Percentiles rank a stretch among this genome's conserved stretches.
Conservation (phyloP, 1,140 invertebrate species). For the Limonius californicus region DNA sequence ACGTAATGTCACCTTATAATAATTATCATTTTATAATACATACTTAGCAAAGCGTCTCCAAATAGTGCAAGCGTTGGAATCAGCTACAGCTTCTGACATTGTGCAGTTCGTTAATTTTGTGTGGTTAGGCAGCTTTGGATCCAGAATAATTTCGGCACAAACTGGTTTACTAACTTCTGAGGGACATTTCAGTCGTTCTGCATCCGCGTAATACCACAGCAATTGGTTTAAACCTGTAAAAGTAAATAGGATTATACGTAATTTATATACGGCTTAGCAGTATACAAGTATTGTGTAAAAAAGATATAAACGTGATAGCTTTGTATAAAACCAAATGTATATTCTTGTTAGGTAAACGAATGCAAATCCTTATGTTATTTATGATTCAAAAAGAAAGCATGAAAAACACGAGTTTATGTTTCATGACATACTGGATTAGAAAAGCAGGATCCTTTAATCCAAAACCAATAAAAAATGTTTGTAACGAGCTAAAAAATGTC, state of each 20-base stretch:
- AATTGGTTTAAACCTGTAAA: conserved; percentile 58
- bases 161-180: conserved; percentile 47
- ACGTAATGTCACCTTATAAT: too few species aligned
- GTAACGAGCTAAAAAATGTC: too few species aligned
- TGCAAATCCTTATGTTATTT: too few species aligned
- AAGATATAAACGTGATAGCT: too few species aligned
- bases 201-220: conserved; percentile 94
- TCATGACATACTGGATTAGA: too few species aligned
- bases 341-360: too few species aligned
- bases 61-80: conserved; percentile 82
- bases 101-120: conserved; percentile 44
- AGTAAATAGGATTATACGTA: too few species aligned
- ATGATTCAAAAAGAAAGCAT: too few species aligned
- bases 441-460: too few species aligned
- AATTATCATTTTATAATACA: conserved; percentile 42
- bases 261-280: not conserved
- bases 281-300: not conserved
- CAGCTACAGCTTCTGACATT: conserved; percentile 51
- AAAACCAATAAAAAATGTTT: too few species aligned
- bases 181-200: conserved; percentile 80
- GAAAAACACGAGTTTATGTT: too few species aligned
- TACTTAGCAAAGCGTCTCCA: conserved; percentile 91
- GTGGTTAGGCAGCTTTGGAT: conserved; percentile 7
- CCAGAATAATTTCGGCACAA: conserved; percentile 33
- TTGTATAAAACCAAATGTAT: too few species aligned